Evolutionary conservation across 2,113 vertebrate species (phyloP), one percentile per base, ranked within the genome.

Genomic region (Pagrus major): DNA sequence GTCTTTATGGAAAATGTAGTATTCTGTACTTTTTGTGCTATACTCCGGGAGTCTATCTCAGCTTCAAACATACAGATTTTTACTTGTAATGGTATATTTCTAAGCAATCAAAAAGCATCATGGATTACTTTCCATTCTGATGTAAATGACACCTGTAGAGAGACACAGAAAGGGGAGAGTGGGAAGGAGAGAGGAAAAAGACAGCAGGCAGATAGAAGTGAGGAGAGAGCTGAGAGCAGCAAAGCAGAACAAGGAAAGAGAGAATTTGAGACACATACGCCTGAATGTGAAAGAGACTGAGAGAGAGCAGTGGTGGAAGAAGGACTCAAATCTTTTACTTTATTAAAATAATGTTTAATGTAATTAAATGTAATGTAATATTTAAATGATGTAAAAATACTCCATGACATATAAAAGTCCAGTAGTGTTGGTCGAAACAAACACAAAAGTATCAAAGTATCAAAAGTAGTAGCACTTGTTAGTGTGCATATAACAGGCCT

Each of bases 61-160:
- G 27, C 54, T 31, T 56, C 52, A 16, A 14, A 12, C 8, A 2
- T 14, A 55, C 52, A 29, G 25, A 29, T 54, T 6, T 7, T 35
- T 14, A 33, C 56, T 59, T 35, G 56, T 12, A 59, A 35, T 37
- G 5, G 18, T 20, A 59, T n/a, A 59, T n/a, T n/a, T 31, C 6
- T 35, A 1, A 35, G 9, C 1, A 4, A 37, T 6, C 31, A 35
- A 59, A 59, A 3, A 31, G 20, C 7, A 33, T n/a, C 3, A 12
- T 2, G 3, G 18, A 37, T n/a, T 35, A 12, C 6, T 35, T 35
- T 31, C 56, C 56, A 35, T 8, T 5, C 31, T 59, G 56, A 35
- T 59, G 56, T 5, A 59, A 59, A 37, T n/a, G 56, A 59, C 56
- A 35, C 56, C 56, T 21, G 55, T 11, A 27, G 25, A 63, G 60